Evolutionary conservation across 1,140 invertebrate genomes (phyloP).

Genomic region (Littorina saxatilis): DNA sequence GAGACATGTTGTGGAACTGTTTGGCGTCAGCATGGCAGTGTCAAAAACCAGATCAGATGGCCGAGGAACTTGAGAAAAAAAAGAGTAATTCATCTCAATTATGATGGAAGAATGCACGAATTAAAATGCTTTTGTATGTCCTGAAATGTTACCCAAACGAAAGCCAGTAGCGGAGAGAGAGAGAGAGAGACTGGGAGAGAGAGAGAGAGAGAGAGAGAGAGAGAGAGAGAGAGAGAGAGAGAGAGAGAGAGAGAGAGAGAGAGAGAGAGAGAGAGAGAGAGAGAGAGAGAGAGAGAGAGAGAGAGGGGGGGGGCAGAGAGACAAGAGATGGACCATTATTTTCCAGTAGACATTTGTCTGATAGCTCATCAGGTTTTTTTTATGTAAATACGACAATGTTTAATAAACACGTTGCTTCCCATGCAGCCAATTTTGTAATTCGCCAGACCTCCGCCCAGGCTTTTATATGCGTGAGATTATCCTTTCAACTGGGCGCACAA

Average conservation of each 20-base stretch:
- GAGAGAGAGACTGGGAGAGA: too few species aligned
- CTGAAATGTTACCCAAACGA: too few species aligned
- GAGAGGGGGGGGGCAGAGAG: not conserved
- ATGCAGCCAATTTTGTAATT: too few species aligned
- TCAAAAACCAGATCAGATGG: not conserved
- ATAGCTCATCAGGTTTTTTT: too few species aligned
- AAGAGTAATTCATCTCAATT: not conserved
- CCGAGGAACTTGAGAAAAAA: not conserved
- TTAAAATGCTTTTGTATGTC: not conserved
- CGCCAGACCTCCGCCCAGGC: too few species aligned
- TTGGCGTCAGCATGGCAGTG: not conserved
- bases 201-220: not conserved
- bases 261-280: slow-evolving; percentile 3
- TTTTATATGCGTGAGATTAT: too few species aligned
- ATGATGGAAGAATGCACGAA: too few species aligned
- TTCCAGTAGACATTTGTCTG: too few species aligned
- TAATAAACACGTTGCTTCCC: too few species aligned
- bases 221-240: not conserved
- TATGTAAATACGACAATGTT: too few species aligned
- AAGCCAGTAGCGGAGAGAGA: not conserved
- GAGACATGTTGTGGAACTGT: not conserved
- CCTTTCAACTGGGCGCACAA: too few species aligned
- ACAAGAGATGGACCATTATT: not conserved
- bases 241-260: slow-evolving; percentile 11
- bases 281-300: too few species aligned